Percentiles rank a stretch among this genome's conserved stretches.
These are phyloP conservation scores for Tiliacea aurago DNA, from an alignment of 2,888 invertebrate species.

Conservation along the genomic window DNA sequence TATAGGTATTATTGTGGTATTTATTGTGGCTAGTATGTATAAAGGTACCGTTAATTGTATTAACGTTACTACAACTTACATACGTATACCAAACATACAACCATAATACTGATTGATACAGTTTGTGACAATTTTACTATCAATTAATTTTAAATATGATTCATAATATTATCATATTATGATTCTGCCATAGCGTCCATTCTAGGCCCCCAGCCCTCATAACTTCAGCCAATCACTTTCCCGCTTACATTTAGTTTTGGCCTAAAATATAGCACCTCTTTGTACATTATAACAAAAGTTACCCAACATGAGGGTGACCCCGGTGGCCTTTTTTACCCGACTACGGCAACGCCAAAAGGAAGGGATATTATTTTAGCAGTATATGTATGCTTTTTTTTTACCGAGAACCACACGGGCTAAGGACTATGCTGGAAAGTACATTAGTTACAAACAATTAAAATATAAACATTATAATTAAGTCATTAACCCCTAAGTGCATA, in stretches of 20 bases:
- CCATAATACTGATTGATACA: conserved; percentile 35
- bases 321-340: conserved; percentile 14
- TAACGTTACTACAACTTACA: conserved; percentile 11
- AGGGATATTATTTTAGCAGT: too few species aligned
- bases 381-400: conserved; percentile 1
- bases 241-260: conserved; percentile 8
- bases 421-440: neutral
- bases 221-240: neutral
- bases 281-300: conserved; percentile 6
- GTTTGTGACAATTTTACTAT: too few species aligned
- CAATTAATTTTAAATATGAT: too few species aligned
- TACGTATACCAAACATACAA: neutral
- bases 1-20: neutral
- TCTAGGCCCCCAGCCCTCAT: too few species aligned
- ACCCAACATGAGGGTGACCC: neutral
- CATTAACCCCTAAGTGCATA: too few species aligned
- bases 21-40: neutral
- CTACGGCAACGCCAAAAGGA: neutral
- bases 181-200: too few species aligned
- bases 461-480: neutral
- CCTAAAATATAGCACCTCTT: neutral
- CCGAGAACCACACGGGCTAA: neutral
- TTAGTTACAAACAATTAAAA: conserved; percentile 13
- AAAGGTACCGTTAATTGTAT: conserved; percentile 1
- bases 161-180: too few species aligned